Percentiles rank a stretch among this genome's conserved stretches.
These are phyloP conservation scores for Muntiacus muntjak DNA, from an alignment of 2,113 vertebrate genomes.

Conservation along the genomic window DNA sequence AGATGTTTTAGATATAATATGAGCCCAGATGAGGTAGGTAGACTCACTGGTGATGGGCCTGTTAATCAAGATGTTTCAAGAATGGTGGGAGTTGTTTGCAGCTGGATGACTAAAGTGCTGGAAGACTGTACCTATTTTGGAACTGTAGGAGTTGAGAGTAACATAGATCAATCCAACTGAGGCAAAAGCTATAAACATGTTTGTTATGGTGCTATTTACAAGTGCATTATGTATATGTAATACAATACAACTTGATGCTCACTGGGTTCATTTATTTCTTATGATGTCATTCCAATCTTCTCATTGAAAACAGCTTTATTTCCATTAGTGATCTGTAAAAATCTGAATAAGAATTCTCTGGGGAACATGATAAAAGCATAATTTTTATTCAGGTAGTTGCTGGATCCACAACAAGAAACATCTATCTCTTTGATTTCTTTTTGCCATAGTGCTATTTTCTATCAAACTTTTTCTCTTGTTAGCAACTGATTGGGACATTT, in stretches of 20 bases:
- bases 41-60: neutral
- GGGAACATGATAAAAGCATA: neutral
- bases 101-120: neutral
- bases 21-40: neutral
- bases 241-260: neutral
- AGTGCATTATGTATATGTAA: neutral
- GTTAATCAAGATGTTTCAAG: neutral
- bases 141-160: neutral
- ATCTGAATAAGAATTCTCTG: neutral
- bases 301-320: neutral
- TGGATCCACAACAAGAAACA: neutral
- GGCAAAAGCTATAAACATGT: neutral
- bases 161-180: neutral
- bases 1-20: neutral
- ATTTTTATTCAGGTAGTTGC: neutral
- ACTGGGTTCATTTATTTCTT: neutral
- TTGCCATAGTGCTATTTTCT: neutral
- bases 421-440: neutral
- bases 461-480: neutral
- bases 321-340: neutral
- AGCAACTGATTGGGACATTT: neutral
- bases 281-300: neutral
- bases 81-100: neutral
- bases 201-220: neutral
- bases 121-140: neutral